Conservation (phyloP, 1,140 invertebrate genomes). For the Caenorhabditis tropicalis region DNA sequence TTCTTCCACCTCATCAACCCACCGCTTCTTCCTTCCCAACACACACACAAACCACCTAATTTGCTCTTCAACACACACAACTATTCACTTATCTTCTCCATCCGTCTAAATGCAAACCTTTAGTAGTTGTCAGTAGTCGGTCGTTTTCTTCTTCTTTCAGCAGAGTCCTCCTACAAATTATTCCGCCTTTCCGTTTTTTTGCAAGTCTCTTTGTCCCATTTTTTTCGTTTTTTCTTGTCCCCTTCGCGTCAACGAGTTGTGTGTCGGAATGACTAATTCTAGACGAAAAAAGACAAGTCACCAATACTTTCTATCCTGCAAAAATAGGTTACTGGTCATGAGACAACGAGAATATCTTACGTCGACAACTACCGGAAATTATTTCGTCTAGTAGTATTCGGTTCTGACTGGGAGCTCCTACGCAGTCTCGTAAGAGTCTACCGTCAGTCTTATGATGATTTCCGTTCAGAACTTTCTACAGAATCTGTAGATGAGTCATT, state of each 20-base stretch:
- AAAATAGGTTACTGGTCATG: too few species aligned
- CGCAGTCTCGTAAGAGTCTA: too few species aligned
- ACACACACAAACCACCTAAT: neutral
- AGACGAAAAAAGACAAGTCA: neutral
- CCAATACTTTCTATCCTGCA: neutral
- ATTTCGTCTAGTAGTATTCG: too few species aligned
- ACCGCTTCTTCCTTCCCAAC: neutral
- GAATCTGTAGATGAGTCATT: too few species aligned
- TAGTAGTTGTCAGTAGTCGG: neutral
- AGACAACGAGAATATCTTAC: too few species aligned
- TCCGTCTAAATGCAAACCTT: neutral
- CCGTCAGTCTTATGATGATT: too few species aligned
- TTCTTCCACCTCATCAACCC: constrained; percentile 11
- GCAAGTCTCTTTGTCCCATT: neutral
- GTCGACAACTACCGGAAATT: too few species aligned
- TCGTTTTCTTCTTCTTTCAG: neutral
- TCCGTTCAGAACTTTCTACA: too few species aligned
- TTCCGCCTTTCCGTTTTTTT: neutral
- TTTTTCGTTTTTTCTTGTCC: neutral
- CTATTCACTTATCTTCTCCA: neutral
- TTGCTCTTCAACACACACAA: neutral
- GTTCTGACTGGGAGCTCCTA: too few species aligned
- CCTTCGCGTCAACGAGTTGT: neutral
- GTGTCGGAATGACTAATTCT: neutral
- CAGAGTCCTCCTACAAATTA: neutral